A percentile compares a stretch with the other conserved stretches of the same genome.
Conservation (phyloP, 2,888 invertebrate genomes). For the Timandra comae region DNA sequence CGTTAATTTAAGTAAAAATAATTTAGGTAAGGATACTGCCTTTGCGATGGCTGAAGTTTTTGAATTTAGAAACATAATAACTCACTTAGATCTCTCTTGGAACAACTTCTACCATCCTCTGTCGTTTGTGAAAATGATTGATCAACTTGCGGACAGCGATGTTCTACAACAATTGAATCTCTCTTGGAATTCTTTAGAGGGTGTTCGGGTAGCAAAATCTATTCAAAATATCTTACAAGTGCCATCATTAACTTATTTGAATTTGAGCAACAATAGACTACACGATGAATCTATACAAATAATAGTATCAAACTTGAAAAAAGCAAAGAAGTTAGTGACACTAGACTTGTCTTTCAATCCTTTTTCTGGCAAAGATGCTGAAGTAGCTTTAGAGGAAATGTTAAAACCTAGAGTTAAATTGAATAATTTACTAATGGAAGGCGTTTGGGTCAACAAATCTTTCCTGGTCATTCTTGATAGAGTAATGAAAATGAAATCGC, state of each 20-base stretch:
- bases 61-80: conserved; percentile 27
- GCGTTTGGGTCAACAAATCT: conserved; percentile 29
- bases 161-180: conserved; percentile 33
- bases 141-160: conserved; percentile 22
- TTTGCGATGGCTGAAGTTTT: conserved; percentile 29
- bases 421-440: conserved; percentile 29
- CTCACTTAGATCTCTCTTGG: conserved; percentile 36
- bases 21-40: conserved; percentile 26
- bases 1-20: conserved; percentile 34
- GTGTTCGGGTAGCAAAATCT: conserved; percentile 26
- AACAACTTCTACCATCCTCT: conserved; percentile 28
- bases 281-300: conserved; percentile 23
- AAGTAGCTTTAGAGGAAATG: conserved; percentile 27
- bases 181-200: conserved; percentile 34
- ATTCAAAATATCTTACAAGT: conserved; percentile 17
- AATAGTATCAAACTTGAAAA: conserved; percentile 23
- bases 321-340: conserved; percentile 28
- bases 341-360: conserved; percentile 43
- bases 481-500: conserved; percentile 28
- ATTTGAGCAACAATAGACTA: conserved; percentile 37
- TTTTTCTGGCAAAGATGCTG: conserved; percentile 28
- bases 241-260: conserved; percentile 26
- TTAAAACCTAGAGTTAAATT: conserved; percentile 29
- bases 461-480: conserved; percentile 27
- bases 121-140: conserved; percentile 27